Conservation (phyloP, 1,140 invertebrate species). For the Drosophila ironensis region DNA sequence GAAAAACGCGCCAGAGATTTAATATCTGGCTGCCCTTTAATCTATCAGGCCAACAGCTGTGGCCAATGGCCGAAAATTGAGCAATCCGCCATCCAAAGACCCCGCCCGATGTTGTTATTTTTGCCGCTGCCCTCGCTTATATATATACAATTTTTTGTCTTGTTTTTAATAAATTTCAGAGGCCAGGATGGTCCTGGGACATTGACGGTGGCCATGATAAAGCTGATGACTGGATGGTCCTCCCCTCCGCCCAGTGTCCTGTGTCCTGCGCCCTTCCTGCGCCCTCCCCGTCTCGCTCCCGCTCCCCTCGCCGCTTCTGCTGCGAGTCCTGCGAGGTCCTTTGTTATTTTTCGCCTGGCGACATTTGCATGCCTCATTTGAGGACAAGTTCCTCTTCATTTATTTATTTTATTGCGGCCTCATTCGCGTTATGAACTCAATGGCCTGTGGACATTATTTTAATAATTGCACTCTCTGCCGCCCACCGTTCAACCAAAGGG, state of each 20-base stretch:
- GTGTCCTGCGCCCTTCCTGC: background rate
- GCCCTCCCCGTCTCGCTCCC: too few species aligned
- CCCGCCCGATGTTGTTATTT: constrained; percentile 23
- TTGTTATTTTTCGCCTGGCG: constrained; percentile 37
- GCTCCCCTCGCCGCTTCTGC: background rate
- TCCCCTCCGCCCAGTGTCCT: too few species aligned
- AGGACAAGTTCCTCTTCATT: constrained; percentile 78
- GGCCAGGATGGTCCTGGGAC: constrained; percentile 30
- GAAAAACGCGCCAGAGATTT: constrained; percentile 13
- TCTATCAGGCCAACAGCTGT: constrained; percentile 45
- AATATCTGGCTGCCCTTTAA: constrained; percentile 40
- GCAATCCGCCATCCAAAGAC: constrained; percentile 29
- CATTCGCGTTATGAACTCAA: constrained; percentile 82
- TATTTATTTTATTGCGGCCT: constrained; percentile 82
- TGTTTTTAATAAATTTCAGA: constrained; percentile 68
- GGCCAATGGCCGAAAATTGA: constrained; percentile 49
- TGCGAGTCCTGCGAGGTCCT: background rate
- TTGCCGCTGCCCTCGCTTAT: background rate
- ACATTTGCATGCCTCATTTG: constrained; percentile 79
- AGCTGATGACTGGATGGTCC: constrained; percentile 8
- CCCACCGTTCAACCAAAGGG: background rate
- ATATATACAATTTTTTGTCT: background rate
- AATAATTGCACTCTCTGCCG: constrained; percentile 64
- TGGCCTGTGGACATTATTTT: constrained; percentile 79
- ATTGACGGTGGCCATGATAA: constrained; percentile 19